Percentiles rank a stretch among this genome's conserved stretches.
Evolutionary conservation across 1,140 invertebrate genomes (phyloP).

Genomic region (Drosophila bocqueti): DNA sequence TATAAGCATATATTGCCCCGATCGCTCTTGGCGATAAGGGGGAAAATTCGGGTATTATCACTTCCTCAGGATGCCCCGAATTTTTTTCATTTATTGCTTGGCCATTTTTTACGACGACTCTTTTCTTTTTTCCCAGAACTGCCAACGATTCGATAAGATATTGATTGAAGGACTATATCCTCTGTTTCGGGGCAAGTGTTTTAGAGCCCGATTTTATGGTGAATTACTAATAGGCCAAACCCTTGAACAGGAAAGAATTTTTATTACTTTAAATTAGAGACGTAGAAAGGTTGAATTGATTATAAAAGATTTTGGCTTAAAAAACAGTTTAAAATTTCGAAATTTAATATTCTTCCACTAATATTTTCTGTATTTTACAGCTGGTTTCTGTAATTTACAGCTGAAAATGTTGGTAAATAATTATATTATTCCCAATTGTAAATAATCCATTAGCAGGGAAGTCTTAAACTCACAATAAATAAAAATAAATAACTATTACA

Average conservation of each 20-base stretch:
- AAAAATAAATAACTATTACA: no score
- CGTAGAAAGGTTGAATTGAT: neutral
- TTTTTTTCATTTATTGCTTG: slow-evolving; percentile 5
- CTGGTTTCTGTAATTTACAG: no score
- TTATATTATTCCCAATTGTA: no score
- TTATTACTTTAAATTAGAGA: neutral
- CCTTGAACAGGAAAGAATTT: slow-evolving; percentile 8
- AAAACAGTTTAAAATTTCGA: neutral
- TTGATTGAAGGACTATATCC: slow-evolving; percentile 5
- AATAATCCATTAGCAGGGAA: no score
- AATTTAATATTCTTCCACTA: neutral
- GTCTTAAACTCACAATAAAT: no score
- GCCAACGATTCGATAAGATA: slow-evolving; percentile 20
- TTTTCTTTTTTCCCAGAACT: slow-evolving; percentile 13
- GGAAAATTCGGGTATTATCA: slow-evolving; percentile 13
- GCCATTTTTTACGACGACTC: neutral
- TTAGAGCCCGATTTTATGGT: neutral
- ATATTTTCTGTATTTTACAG: no score
- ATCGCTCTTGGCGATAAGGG: slow-evolving; percentile 27
- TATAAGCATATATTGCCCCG: slow-evolving; percentile 19
- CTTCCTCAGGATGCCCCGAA: slow-evolving; percentile 63
- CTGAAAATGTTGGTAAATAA: no score
- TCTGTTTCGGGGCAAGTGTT: neutral
- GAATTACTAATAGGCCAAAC: slow-evolving; percentile 8
- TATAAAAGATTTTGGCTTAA: neutral